Base-by-base conservation (phyloP, 2,797 vertebrate genomes). In the Crenuchus spilurus region DNA sequence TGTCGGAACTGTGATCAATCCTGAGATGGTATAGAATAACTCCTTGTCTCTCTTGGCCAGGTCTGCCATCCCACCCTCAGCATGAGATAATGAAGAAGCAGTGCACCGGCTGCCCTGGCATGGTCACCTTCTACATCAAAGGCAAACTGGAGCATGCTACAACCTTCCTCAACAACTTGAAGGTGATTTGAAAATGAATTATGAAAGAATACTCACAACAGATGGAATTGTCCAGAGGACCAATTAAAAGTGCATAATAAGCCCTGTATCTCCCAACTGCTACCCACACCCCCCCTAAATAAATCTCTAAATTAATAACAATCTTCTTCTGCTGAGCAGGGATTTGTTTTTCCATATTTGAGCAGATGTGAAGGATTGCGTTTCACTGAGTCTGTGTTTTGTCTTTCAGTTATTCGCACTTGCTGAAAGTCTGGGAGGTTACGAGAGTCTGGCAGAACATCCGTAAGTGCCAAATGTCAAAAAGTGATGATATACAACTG, bases 361-460 rank as follows among this genome's bases (percentile, higher is more conserved):
- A n/a, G n/a, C 37, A 55, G 24, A 9, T 33, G 6, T 24, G 51
- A 9, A 3, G 0, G 1, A 11, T 51, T 31, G 28, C 9, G 33
- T 16, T 35, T 30, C 41, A 63, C 8, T 31, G 4, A 9, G 46
- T 46, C 26, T 46, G 1, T 58, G 39, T 54, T 76, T 69, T 22
- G 33, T 14, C n/a, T 87, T 68, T 0, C 48, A 99, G 97, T 13
- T 98, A 46, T 96, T 99, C 83, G 13, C 85, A 0, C 76, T 98
- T 55, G 94, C 96, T 14, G 96, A 97, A 87, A 99, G 96, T 82
- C 91, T 99, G 30, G 97, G 97, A 9, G 97, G 96, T 28, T 97
- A 91, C 1, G 96, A 99, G 86, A 99, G 97, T 91, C 92, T 99
- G 80, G 96, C 94, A 62, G 96, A 97, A 70, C 96, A 95, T 75